A percentile compares a stretch with the other conserved stretches of the same genome.
These are phyloP conservation scores for Cetoscarus ocellatus DNA, from an alignment of 2,797 vertebrate genomes.

Conservation along the genomic window DNA sequence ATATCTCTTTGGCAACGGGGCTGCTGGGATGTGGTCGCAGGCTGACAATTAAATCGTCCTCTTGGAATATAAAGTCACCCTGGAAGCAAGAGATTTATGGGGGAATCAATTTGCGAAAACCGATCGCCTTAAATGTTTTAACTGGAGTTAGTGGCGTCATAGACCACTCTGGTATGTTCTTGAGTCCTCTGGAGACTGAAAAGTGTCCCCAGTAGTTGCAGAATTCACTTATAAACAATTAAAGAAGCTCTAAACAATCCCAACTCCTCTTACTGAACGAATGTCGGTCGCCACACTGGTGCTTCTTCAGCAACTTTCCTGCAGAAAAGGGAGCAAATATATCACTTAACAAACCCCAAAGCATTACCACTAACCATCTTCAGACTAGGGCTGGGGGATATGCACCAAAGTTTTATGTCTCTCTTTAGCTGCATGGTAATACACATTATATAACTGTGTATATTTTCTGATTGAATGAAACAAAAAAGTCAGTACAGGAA, in stretches of 20 bases:
- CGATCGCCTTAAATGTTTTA: conserved; percentile 75
- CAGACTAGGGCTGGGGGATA: too few species aligned
- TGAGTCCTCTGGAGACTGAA: conserved; percentile 40
- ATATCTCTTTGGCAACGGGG: conserved; percentile 74
- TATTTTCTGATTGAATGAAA: too few species aligned
- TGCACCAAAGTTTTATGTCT: too few species aligned
- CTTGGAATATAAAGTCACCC: conserved; percentile 63
- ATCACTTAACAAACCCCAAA: conserved; percentile 28
- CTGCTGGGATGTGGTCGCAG: conserved; percentile 77
- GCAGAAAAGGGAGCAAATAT: conserved; percentile 4
- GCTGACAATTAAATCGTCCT: conserved; percentile 79
- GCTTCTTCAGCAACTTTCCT: conserved; percentile 28
- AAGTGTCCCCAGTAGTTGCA: conserved; percentile 73
- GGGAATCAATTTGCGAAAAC: conserved; percentile 63
- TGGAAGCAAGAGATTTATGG: conserved; percentile 71
- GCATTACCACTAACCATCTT: conserved; percentile 9
- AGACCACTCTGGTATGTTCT: conserved; percentile 69
- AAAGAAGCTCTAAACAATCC: conserved; percentile 51
- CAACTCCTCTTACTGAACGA: conserved; percentile 22
- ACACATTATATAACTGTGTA: too few species aligned
- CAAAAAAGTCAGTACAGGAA: too few species aligned
- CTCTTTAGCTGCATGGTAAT: too few species aligned
- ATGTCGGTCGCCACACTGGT: background rate
- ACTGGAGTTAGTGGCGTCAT: conserved; percentile 65
- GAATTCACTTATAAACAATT: conserved; percentile 73